phyloP scores from a whole-genome alignment of 2,888 invertebrate species.

The Lepidochrysops patricia region DNA sequence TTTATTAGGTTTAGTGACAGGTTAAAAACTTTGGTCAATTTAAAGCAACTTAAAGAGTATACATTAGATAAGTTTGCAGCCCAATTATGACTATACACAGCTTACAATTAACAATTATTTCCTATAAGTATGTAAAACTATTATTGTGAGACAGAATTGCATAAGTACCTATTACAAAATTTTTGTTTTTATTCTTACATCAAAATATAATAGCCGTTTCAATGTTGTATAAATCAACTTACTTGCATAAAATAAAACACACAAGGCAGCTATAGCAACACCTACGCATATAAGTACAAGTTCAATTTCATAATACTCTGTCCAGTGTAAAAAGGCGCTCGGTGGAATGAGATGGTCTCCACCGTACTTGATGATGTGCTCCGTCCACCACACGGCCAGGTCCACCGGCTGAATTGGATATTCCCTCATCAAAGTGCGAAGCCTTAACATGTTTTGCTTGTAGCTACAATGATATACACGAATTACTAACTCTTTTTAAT shows the following conservation, averaged over 20 bases:
- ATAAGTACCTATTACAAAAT: too few species aligned
- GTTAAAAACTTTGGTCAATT: too few species aligned
- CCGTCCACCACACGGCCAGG: constrained; percentile 38
- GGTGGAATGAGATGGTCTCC: constrained; percentile 34
- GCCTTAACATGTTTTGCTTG: constrained; percentile 25
- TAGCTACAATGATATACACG: constrained; percentile 24
- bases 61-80: too few species aligned
- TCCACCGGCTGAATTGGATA: constrained; percentile 30
- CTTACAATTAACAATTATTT: too few species aligned
- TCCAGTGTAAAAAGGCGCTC: constrained; percentile 29
- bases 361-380: constrained; percentile 34
- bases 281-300: constrained; percentile 18
- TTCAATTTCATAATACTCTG: constrained; percentile 29
- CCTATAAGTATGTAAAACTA: too few species aligned
- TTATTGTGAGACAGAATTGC: too few species aligned
- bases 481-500: too few species aligned
- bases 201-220: background rate
- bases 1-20: too few species aligned
- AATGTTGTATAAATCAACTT: background rate
- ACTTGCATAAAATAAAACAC: background rate
- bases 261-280: background rate
- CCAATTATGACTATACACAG: too few species aligned
- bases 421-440: constrained; percentile 28
- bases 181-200: background rate
- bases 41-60: too few species aligned